These are phyloP conservation scores for Drosophila stalkeri DNA, from an alignment of 2,888 invertebrate genomes.

Conservation along the genomic window DNA sequence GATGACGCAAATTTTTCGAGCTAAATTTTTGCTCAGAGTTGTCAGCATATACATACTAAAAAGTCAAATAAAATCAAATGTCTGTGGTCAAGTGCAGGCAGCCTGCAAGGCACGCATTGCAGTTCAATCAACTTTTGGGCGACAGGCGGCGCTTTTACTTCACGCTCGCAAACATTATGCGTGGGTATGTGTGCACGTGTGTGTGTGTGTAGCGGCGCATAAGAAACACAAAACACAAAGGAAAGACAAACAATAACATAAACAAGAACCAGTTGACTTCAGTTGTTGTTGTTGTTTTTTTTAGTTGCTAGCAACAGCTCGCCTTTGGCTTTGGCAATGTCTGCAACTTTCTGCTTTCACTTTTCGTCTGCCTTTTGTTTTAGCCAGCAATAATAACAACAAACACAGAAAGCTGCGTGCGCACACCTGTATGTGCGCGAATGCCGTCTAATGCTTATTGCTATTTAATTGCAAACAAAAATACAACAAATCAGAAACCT, in stretches of 20 bases:
- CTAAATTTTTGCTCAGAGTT: constrained; percentile 8
- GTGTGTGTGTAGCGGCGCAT: constrained; percentile 12
- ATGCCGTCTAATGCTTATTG: constrained; percentile 55
- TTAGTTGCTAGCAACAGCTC: constrained; percentile 55
- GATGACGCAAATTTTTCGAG: constrained; percentile 48
- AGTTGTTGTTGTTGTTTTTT: constrained; percentile 18
- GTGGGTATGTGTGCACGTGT: background rate
- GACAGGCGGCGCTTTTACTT: constrained; percentile 43
- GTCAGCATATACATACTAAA: constrained; percentile 7
- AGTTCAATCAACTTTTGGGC: constrained; percentile 46
- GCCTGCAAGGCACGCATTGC: constrained; percentile 11
- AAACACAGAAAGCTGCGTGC: constrained; percentile 29
- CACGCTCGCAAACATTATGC: constrained; percentile 16
- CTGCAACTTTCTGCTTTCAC: constrained; percentile 75
- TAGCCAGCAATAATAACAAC: constrained; percentile 12
- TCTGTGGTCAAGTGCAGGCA: constrained; percentile 42
- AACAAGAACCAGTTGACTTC: constrained; percentile 56
- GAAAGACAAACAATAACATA: constrained; percentile 49
- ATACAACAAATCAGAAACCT: constrained; percentile 11
- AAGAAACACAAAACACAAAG: constrained; percentile 20
- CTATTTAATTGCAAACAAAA: constrained; percentile 56
- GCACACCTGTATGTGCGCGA: constrained; percentile 49
- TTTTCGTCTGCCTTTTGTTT: constrained; percentile 70
- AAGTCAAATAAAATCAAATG: background rate
- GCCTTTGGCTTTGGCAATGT: constrained; percentile 54